Conservation (phyloP, 2,797 vertebrate species). For the Petrocephalus sullivani region DNA sequence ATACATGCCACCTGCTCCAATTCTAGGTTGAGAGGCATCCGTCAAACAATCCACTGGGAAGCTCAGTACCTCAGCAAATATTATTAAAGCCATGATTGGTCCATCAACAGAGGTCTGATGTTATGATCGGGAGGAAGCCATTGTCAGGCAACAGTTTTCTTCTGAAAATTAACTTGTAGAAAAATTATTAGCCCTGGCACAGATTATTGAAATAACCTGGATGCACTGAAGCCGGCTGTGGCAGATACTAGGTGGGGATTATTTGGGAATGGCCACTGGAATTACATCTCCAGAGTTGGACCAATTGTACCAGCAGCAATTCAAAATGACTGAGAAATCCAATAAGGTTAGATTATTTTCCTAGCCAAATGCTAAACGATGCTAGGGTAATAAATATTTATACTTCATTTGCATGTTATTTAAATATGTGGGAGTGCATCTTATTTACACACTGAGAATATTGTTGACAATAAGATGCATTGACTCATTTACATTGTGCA, state of each 20-base stretch:
- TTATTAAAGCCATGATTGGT: conserved; percentile 49
- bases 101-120: conserved; percentile 29
- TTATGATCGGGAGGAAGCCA: conserved; percentile 41
- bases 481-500: conserved; percentile 45
- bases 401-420: conserved; percentile 25
- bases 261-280: background rate
- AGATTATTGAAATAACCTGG: conserved; percentile 32
- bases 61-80: conserved; percentile 32
- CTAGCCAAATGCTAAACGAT: background rate
- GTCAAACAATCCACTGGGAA: conserved; percentile 46
- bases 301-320: background rate
- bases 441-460: conserved; percentile 1
- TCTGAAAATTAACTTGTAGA: conserved; percentile 37
- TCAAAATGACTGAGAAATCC: conserved; percentile 20
- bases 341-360: conserved; percentile 29
- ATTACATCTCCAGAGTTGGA: background rate
- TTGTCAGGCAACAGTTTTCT: conserved; percentile 29
- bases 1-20: conserved; percentile 23
- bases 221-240: background rate
- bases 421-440: conserved; percentile 38
- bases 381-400: conserved; percentile 22
- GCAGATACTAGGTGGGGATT: background rate
- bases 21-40: conserved; percentile 44
- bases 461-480: conserved; percentile 35
- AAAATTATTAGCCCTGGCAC: conserved; percentile 30